These are phyloP conservation scores for Paragorgia papillata DNA, from an alignment of 92 coral and sea anemone genomes.

Conservation along the genomic window DNA sequence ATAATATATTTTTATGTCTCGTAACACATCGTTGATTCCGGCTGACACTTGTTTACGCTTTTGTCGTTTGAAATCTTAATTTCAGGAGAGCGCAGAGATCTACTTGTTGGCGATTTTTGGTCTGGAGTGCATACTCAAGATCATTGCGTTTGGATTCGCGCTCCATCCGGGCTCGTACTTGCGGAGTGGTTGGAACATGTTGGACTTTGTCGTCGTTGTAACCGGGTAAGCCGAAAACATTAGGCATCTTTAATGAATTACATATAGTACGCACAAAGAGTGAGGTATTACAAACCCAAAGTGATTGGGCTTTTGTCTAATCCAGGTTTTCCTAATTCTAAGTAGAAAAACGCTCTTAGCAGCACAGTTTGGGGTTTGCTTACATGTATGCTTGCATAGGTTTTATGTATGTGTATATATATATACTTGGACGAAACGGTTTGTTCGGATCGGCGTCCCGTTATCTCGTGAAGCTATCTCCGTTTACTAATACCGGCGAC, in stretches of 20 bases:
- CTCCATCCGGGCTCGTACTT: slow-evolving; percentile 89
- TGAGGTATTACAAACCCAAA: not conserved
- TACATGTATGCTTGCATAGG: no score
- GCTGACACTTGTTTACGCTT: slow-evolving; percentile 21
- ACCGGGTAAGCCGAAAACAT: slow-evolving; percentile 77
- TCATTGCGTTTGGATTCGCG: slow-evolving; percentile 85
- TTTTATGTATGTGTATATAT: no score
- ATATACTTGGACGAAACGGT: no score
- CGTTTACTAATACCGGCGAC: no score
- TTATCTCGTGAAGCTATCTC: no score
- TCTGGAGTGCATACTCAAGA: slow-evolving; percentile 78
- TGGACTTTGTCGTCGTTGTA: slow-evolving; percentile 93
- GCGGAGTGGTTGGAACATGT: slow-evolving; percentile 93
- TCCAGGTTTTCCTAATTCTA: no score
- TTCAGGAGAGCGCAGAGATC: slow-evolving; percentile 90
- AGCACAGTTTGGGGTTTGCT: no score
- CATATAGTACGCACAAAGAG: not conserved
- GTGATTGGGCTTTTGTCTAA: not conserved
- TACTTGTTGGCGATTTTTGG: slow-evolving; percentile 94
- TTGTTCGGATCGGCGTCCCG: no score
- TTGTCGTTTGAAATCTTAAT: slow-evolving; percentile 38
- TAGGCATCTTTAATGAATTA: slow-evolving; percentile 20
- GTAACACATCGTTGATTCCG: slow-evolving; percentile 35
- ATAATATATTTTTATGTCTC: no score
- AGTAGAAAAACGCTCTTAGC: no score